phyloP scores from a whole-genome alignment of 1,140 invertebrate species.

The Pararge aegeria region DNA sequence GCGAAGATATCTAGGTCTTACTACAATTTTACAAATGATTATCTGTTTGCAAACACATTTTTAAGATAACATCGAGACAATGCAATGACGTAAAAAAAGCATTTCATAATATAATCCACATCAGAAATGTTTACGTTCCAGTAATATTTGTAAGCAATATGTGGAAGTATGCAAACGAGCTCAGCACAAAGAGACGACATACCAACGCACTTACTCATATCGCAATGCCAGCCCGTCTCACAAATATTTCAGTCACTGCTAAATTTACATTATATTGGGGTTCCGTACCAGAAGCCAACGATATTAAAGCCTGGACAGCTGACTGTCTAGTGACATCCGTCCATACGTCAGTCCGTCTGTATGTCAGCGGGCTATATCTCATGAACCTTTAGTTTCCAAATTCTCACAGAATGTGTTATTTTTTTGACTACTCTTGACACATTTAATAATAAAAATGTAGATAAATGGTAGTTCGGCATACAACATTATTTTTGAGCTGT shows the following conservation, averaged over 20 bases:
- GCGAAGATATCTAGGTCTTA: neutral
- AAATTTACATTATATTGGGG: neutral
- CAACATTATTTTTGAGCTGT: too few relatives aligned
- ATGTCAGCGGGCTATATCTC: too few relatives aligned
- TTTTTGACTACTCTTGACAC: too few relatives aligned
- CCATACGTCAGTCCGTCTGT: too few relatives aligned
- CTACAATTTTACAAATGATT: neutral
- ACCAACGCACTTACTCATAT: constrained; percentile 36
- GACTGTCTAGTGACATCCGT: too few relatives aligned
- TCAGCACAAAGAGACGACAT: constrained; percentile 42
- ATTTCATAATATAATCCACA: constrained; percentile 45
- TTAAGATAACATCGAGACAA: constrained; percentile 17
- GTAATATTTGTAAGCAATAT: constrained; percentile 70
- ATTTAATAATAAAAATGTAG: too few relatives aligned
- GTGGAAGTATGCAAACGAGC: constrained; percentile 66
- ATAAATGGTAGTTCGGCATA: too few relatives aligned
- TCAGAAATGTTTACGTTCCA: constrained; percentile 51
- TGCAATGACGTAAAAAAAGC: constrained; percentile 32
- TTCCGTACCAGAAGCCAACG: too few relatives aligned
- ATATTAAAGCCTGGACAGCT: too few relatives aligned
- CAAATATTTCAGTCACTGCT: constrained; percentile 8
- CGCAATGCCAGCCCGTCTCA: constrained; percentile 12
- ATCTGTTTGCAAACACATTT: constrained; percentile 4
- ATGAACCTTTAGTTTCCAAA: too few relatives aligned
- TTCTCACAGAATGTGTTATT: too few relatives aligned